phyloP scores from a whole-genome alignment of 2,888 invertebrate genomes.

The Drosophila recens region DNA sequence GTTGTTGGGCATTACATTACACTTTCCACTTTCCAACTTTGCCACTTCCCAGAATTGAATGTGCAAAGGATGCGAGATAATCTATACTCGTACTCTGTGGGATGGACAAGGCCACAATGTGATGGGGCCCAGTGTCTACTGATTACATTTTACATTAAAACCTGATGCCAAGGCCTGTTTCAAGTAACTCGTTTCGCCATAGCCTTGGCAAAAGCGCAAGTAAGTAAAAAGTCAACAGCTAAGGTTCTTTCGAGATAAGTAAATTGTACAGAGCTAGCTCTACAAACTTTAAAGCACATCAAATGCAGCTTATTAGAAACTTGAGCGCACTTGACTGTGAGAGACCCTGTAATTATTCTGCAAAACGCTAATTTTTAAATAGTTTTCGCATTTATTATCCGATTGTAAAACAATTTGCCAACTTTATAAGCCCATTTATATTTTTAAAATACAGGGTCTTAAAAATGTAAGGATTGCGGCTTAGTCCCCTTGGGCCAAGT shows the following conservation, averaged over 20 bases:
- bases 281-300: slow-evolving; percentile 2
- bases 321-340: neutral
- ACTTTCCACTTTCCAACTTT: slow-evolving; percentile 1
- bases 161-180: slow-evolving; percentile 38
- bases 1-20: slow-evolving; percentile 45
- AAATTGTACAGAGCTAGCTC: slow-evolving; percentile 11
- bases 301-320: slow-evolving; percentile 13
- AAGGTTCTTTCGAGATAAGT: slow-evolving; percentile 7
- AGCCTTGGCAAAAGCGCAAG: slow-evolving; percentile 18
- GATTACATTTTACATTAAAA: slow-evolving; percentile 43
- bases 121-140: slow-evolving; percentile 10
- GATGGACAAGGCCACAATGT: slow-evolving; percentile 15
- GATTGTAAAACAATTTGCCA: too few species aligned
- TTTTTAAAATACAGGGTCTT: neutral
- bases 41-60: slow-evolving; percentile 31
- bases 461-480: neutral
- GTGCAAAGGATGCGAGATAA: slow-evolving; percentile 33
- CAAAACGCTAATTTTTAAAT: neutral
- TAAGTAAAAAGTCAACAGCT: slow-evolving; percentile 12
- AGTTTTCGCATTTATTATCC: too few species aligned
- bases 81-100: neutral
- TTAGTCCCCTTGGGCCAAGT: slow-evolving; percentile 22
- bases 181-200: slow-evolving; percentile 6
- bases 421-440: neutral
- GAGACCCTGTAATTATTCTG: neutral